Percentiles rank a stretch among this genome's conserved stretches.
phyloP scores from a whole-genome alignment of 2,113 vertebrate genomes.

The Holacanthus passer region DNA sequence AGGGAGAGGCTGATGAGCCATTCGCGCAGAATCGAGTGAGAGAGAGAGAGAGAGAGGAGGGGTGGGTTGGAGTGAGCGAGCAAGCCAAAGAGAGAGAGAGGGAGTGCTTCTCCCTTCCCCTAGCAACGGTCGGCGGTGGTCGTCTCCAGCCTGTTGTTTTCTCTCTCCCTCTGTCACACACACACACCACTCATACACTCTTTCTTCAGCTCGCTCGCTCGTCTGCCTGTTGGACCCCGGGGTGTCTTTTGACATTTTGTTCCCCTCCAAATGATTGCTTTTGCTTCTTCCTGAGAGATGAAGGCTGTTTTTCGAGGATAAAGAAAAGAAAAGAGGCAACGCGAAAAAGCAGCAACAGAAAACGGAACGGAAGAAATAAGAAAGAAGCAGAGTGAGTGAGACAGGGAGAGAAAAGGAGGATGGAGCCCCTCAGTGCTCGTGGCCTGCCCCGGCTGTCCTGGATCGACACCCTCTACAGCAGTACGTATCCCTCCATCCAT shows the following conservation, averaged over 20 bases:
- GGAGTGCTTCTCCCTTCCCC: constrained; percentile 80
- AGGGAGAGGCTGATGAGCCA: constrained; percentile 34
- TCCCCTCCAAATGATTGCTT: constrained; percentile 52
- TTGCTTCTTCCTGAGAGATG: constrained; percentile 77
- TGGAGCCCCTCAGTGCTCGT: constrained; percentile 95
- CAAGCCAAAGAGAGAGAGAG: constrained; percentile 64
- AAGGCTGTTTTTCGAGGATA: constrained; percentile 77
- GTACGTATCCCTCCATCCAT: constrained; percentile 85
- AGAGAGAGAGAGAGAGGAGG: constrained; percentile 48
- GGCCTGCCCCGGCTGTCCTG: constrained; percentile 96
- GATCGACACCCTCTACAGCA: constrained; percentile 99
- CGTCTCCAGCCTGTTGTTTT: constrained; percentile 79
- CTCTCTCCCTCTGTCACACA: constrained; percentile 41
- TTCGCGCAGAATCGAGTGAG: constrained; percentile 40
- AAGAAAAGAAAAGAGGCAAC: constrained; percentile 31
- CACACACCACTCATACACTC: constrained; percentile 36
- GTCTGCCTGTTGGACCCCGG: constrained; percentile 65
- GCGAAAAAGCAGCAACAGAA: constrained; percentile 1
- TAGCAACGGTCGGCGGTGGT: constrained; percentile 80
- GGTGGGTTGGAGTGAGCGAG: constrained; percentile 57
- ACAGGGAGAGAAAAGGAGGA: constrained; percentile 77
- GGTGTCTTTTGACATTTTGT: constrained; percentile 56
- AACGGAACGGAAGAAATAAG: constrained; percentile 31
- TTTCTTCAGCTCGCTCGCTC: constrained; percentile 15
- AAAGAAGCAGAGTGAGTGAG: constrained; percentile 54